Percentiles rank a stretch among this genome's conserved stretches.
Conservation (phyloP, 2,113 vertebrate species). For the Megaptera novaeangliae region DNA sequence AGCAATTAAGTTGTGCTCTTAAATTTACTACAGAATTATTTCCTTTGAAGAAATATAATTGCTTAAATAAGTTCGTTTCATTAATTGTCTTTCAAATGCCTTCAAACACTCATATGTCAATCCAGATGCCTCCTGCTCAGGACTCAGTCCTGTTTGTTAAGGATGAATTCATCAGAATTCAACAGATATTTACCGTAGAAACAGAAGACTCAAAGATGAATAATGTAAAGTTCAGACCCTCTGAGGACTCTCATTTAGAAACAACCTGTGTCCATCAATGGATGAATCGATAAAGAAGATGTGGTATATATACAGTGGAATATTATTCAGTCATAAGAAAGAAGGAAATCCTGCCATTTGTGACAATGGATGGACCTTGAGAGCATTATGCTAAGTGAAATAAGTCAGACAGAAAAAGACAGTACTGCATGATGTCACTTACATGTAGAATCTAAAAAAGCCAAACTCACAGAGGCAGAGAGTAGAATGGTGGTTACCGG, state of each 20-base stretch:
- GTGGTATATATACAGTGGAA: not conserved
- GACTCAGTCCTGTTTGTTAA: not conserved
- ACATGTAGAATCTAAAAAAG: not conserved
- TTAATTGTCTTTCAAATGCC: not conserved
- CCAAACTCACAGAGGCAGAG: not conserved
- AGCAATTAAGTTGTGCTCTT: not conserved
- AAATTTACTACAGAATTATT: not conserved
- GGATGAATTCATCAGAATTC: not conserved
- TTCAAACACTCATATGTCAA: not conserved
- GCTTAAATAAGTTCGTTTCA: not conserved
- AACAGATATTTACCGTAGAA: not conserved
- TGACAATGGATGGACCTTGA: not conserved
- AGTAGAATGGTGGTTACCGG: not conserved
- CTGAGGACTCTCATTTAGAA: not conserved
- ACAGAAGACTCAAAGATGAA: not conserved
- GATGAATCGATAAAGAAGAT: not conserved
- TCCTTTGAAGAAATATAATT: conserved; percentile 16
- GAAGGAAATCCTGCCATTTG: not conserved
- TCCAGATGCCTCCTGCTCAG: not conserved
- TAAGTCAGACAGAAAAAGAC: not conserved
- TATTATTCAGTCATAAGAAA: not conserved
- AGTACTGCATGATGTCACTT: not conserved
- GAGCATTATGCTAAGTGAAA: not conserved
- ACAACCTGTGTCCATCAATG: not conserved
- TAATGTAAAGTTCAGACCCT: not conserved